Evolutionary conservation across 2,797 vertebrate genomes (phyloP).

Genomic region (Spatula versicolor): DNA sequence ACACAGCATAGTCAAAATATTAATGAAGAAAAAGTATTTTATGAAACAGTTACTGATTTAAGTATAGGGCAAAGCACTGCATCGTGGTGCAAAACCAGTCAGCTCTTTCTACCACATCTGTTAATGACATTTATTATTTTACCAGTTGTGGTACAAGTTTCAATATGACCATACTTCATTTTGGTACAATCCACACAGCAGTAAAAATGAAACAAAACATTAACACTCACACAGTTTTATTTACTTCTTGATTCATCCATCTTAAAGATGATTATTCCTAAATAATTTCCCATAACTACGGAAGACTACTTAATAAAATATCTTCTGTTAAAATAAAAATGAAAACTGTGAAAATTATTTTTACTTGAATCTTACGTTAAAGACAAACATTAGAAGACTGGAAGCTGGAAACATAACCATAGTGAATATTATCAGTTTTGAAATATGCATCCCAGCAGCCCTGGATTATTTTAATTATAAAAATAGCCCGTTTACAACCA

Average conservation of each 20-base stretch:
- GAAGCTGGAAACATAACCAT: neutral
- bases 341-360: neutral
- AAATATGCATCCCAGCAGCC: neutral
- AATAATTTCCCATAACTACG: neutral
- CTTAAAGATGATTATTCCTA: neutral
- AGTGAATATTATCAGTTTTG: neutral
- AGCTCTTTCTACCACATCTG: neutral
- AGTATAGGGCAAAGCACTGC: neutral
- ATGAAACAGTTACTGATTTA: neutral
- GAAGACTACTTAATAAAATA: neutral
- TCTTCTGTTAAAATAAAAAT: neutral
- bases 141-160: neutral
- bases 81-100: neutral
- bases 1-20: neutral
- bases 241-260: neutral
- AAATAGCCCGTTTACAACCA: neutral
- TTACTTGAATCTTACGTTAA: neutral
- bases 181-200: neutral
- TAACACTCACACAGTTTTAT: neutral
- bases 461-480: neutral
- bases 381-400: neutral
- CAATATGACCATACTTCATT: neutral
- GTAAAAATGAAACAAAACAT: neutral
- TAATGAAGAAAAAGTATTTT: neutral
- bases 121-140: neutral